Evolutionary conservation across 2,113 vertebrate genomes (phyloP).

Genomic region (Lathamus discolor): DNA sequence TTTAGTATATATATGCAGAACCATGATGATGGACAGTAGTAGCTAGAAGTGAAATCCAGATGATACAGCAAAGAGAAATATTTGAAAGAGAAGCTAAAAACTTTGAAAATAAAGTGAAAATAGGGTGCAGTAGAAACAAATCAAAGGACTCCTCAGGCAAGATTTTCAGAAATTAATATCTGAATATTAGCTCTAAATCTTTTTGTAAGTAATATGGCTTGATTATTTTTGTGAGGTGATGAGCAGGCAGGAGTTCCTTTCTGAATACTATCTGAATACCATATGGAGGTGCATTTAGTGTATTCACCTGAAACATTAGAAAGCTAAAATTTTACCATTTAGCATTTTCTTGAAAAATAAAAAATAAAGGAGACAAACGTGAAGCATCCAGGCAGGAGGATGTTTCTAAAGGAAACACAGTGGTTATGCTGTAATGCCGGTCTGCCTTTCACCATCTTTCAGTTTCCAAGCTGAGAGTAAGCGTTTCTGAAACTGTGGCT

Average conservation of each 20-base stretch:
- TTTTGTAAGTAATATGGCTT: background rate
- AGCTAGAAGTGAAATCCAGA: background rate
- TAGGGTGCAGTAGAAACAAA: background rate
- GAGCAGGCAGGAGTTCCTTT: background rate
- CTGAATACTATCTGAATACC: background rate
- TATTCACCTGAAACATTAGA: background rate
- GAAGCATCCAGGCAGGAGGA: background rate
- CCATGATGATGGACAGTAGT: background rate
- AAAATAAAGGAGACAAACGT: background rate
- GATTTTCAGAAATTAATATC: background rate
- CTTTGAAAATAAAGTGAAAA: background rate
- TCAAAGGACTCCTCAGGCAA: background rate
- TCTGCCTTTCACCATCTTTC: background rate
- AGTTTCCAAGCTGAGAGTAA: background rate
- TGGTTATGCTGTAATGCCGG: background rate
- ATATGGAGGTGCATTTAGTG: background rate
- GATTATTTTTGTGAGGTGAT: background rate
- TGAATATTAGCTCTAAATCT: background rate
- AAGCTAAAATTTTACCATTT: background rate
- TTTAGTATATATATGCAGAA: background rate
- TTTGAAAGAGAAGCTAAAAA: background rate
- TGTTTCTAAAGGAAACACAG: background rate
- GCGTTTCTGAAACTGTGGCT: background rate
- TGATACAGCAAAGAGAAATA: background rate
- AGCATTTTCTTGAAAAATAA: background rate